Base-by-base conservation (phyloP, 2,797 vertebrate species). In the Psittacula echo region DNA sequence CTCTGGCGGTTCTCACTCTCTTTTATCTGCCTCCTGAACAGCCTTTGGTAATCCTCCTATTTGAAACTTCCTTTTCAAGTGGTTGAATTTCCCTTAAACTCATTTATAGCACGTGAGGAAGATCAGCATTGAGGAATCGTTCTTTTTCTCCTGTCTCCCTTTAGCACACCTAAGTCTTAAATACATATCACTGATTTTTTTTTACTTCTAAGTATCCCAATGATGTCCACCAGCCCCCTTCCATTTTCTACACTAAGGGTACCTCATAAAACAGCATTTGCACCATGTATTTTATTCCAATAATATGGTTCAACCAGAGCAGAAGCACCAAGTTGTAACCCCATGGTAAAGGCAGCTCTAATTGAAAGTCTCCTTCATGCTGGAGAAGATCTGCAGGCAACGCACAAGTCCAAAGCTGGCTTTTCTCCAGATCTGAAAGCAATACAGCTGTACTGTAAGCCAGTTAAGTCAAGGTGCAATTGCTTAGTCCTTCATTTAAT, bases 11-110 rank as follows among this genome's bases (percentile, higher is more conserved):
- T 85, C 73, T 75, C 60, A 37, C 60, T 82, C 85, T 32, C 78
- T 92, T 96, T 95, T 61, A 89, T 92, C 90, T 93, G 51, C 50
- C 77, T 93, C 68, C 91, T 54, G 56, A 90, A 74, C 62, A 45
- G 70, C 78, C 81, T 93, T 89, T 87, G 61, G 67, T 82, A 87
- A 94, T 79, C 48, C 62, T 92, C 64, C 50, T 27, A 21, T 45
- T 64, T 87, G 32, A 96, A 86, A 85, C 50, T 42, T 85, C 74
- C 44, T 82, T 95, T 90, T 65, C 53, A 86, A 92, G 93, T 39
- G 37, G 37, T 18, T 77, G 27, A 30, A 73, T 94, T 83, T 77
- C 72, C 32, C 50, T 94, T 64, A n/a, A 84, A 64, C 56, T 80
- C 41, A n/a, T 71, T 88, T 41, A 61, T 42, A 23, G 6, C 23